Percentiles rank a stretch among this genome's conserved stretches.
phyloP scores from a whole-genome alignment of 2,113 vertebrate genomes.

The Lathamus discolor region DNA sequence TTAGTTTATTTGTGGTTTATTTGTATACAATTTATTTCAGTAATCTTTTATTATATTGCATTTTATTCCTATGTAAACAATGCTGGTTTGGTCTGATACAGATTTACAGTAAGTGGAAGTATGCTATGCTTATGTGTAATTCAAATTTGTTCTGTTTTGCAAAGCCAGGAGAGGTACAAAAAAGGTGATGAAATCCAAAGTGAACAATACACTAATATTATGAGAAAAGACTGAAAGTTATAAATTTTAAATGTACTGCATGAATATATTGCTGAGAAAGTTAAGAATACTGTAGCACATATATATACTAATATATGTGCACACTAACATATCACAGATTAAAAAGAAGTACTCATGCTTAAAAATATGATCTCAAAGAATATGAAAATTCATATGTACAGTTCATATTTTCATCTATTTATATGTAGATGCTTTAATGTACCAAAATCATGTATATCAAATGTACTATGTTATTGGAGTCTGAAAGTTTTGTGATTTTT shows the following conservation, averaged over 20 bases:
- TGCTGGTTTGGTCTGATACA: background rate
- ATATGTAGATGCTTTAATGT: background rate
- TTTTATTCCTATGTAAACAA: conserved; percentile 67
- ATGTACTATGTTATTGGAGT: background rate
- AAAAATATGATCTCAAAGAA: background rate
- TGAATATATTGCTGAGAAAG: background rate
- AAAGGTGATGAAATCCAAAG: background rate
- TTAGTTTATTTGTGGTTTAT: conserved; percentile 73
- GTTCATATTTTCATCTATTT: background rate
- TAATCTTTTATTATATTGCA: conserved; percentile 61
- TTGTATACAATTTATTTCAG: conserved; percentile 72
- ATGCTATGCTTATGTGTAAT: background rate
- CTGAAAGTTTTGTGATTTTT: background rate
- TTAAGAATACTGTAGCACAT: background rate
- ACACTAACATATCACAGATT: background rate
- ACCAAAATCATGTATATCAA: background rate
- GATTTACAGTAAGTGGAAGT: background rate
- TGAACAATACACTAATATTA: background rate
- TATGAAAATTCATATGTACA: background rate
- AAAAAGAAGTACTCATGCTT: background rate
- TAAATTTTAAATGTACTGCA: background rate
- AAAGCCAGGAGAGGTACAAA: background rate
- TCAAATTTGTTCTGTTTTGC: background rate
- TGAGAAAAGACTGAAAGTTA: background rate
- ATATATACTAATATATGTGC: background rate